Conservation (phyloP, 2,888 invertebrate species). For the Agonopterix alstromeriana region DNA sequence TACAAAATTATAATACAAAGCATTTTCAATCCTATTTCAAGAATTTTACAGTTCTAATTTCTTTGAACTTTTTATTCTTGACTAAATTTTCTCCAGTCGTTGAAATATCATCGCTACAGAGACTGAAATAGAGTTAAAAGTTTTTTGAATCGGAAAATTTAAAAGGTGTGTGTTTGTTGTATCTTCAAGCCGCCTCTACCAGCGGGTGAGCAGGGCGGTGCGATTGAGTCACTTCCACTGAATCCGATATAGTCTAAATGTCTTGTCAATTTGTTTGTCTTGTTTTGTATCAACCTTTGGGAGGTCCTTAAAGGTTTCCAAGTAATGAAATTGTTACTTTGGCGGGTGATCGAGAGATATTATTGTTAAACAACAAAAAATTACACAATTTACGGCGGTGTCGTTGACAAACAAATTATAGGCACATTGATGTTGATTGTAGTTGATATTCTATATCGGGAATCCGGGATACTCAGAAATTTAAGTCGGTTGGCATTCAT, state of each 20-base stretch:
- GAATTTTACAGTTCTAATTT: neutral
- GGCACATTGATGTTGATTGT: too few relatives aligned
- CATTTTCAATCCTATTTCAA: neutral
- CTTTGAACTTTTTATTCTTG: too few relatives aligned
- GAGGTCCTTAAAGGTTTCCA: constrained; percentile 42
- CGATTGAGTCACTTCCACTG: constrained; percentile 53
- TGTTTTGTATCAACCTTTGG: constrained; percentile 30
- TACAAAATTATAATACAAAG: neutral
- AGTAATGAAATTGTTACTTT: constrained; percentile 38
- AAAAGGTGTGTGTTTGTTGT: neutral
- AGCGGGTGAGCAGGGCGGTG: constrained; percentile 45
- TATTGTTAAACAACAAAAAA: too few relatives aligned
- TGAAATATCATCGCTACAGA: neutral
- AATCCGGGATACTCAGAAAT: too few relatives aligned
- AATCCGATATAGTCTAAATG: constrained; percentile 37
- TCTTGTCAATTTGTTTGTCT: constrained; percentile 34
- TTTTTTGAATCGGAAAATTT: neutral
- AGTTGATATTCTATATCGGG: too few relatives aligned
- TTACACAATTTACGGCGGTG: too few relatives aligned
- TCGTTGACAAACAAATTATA: too few relatives aligned
- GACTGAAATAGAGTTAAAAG: neutral
- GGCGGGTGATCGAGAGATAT: neutral
- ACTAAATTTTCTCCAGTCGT: too few relatives aligned
- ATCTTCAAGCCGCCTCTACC: constrained; percentile 22
- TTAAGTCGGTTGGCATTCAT: too few relatives aligned